Evolutionary conservation across 2,797 vertebrate species (phyloP), one percentile per base, ranked within the genome.

Genomic region (Nannoperca obscura): DNA sequence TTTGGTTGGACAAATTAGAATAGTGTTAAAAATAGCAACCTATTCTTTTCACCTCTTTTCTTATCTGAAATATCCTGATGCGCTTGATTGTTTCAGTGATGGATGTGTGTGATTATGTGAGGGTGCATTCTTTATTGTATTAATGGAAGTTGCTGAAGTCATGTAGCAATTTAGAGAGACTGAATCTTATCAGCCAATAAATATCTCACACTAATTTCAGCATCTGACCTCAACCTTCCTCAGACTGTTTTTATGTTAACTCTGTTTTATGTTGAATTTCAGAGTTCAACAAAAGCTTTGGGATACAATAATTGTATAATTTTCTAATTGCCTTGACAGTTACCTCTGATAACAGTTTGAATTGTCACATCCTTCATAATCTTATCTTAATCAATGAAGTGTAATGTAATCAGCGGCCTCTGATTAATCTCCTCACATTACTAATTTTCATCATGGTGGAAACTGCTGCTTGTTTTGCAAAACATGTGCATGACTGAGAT

Each of bases 341-440:
- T 81, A 74, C 10, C 10, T 71, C 27, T 58, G 73, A 86, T 84
- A 81, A 71, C 49, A 71, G 20, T 54, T 32, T 66, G 32, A 68
- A 78, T 81, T 76, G 54, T 83, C 65, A 71, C 82, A 86, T 79
- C 58, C 49, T 77, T 79, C 30, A 72, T 62, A 78, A 84, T 87
- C 70, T 71, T 86, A 86, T 86, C 85, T 82, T 27, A 38, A 78
- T 88, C 79, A 85, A 57, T 81, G n/a, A 84, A 78, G 78, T 82
- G 81, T 83, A 84, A 86, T 82, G 68, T 61, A 88, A 84, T 88
- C 86, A 81, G 62, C 68, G 27, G 11, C 69, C 70, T 52, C 73
- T 76, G 72, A 82, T 78, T 80, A 61, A 78, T 86, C 75, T 77
- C 47, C 70, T 78, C 58, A 53, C 73, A 69, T 87, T 77, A 79